phyloP scores from a whole-genome alignment of 2,797 vertebrate species.

The Phyllotis vaccarum region DNA sequence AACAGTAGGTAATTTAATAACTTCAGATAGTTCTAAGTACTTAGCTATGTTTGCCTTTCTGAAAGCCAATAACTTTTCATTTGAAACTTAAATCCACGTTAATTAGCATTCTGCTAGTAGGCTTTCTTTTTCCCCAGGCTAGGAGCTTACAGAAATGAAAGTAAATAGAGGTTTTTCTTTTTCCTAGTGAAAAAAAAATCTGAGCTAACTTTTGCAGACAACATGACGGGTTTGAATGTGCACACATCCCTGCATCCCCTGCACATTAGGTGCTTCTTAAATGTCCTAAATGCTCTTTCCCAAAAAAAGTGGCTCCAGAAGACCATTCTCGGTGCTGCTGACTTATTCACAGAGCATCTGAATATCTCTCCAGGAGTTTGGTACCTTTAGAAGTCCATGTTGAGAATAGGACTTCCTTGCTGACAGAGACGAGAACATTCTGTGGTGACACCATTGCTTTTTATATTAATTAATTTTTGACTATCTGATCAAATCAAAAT shows the following conservation, averaged over 20 bases:
- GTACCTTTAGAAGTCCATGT: neutral
- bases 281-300: conserved; percentile 34
- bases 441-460: neutral
- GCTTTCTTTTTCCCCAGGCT: conserved; percentile 31
- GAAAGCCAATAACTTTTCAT: conserved; percentile 77
- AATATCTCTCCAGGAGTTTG: neutral
- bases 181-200: conserved; percentile 53
- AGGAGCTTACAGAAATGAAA: conserved; percentile 61
- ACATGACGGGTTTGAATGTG: conserved; percentile 27
- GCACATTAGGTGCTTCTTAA: conserved; percentile 39
- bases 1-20: conserved; percentile 75
- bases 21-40: conserved; percentile 60
- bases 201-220: conserved; percentile 55
- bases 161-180: conserved; percentile 57
- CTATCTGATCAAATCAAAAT: conserved; percentile 6
- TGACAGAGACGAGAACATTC: neutral
- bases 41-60: conserved; percentile 65
- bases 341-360: neutral
- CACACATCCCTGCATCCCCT: neutral
- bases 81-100: conserved; percentile 78
- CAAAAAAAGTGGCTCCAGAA: conserved; percentile 42
- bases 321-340: neutral
- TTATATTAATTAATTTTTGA: neutral
- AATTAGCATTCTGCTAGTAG: conserved; percentile 71
- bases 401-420: neutral